Conservation (phyloP, 2,113 vertebrate species). For the Epinephelus fuscoguttatus region DNA sequence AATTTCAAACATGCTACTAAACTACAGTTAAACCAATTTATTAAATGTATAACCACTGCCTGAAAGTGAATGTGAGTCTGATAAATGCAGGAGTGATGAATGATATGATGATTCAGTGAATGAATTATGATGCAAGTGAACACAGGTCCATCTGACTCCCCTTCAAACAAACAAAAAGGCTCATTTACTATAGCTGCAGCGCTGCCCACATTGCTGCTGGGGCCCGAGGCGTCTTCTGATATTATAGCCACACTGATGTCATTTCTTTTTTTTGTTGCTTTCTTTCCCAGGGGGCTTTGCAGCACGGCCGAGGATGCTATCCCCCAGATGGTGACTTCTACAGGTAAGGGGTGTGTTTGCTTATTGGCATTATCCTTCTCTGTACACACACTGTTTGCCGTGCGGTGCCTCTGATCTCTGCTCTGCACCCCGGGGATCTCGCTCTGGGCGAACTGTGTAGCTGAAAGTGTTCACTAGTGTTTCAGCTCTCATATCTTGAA, state of each 20-base stretch:
- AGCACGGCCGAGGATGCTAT: conserved; percentile 56
- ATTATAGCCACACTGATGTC: conserved; percentile 38
- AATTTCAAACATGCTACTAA: background rate
- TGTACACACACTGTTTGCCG: background rate
- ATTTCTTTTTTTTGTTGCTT: conserved; percentile 1
- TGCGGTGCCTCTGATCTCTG: conserved; percentile 30
- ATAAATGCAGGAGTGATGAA: background rate
- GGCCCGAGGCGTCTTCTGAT: conserved; percentile 38
- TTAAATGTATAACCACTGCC: background rate
- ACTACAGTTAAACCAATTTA: background rate
- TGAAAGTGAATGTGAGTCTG: background rate
- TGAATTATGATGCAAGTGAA: conserved; percentile 28
- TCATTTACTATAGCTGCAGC: conserved; percentile 23
- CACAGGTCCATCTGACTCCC: background rate
- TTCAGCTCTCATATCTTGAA: conserved; percentile 23
- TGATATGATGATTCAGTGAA: conserved; percentile 7
- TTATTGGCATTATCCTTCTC: background rate
- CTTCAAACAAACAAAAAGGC: background rate
- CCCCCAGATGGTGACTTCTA: conserved; percentile 64
- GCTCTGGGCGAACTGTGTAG: conserved; percentile 27
- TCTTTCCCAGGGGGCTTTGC: conserved; percentile 63
- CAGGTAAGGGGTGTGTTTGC: conserved; percentile 54
- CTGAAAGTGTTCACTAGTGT: conserved; percentile 15
- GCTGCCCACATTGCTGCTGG: conserved; percentile 37
- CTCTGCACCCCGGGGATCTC: conserved; percentile 22